Conservation (phyloP, 2,888 invertebrate species). For the Branchinecta sandiegonensis region DNA sequence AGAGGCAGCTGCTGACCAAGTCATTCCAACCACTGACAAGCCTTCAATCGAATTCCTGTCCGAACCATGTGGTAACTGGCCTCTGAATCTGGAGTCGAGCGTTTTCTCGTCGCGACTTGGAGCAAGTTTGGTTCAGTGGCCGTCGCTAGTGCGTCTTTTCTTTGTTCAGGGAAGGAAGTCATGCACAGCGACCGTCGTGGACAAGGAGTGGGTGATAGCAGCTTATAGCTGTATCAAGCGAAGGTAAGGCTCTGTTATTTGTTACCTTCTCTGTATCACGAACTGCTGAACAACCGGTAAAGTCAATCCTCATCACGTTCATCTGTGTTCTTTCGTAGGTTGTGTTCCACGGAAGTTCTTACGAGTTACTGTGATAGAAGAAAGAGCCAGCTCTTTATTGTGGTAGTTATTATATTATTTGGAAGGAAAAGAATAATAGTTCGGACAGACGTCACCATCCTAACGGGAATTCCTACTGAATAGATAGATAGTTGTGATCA, state of each 20-base stretch:
- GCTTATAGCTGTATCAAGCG: conserved; percentile 6
- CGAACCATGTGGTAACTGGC: conserved; percentile 11
- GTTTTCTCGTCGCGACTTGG: conserved; percentile 14
- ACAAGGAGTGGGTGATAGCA: neutral
- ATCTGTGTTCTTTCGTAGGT: too few relatives aligned
- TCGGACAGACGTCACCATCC: too few relatives aligned
- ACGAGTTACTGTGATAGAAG: too few relatives aligned
- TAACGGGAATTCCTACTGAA: too few relatives aligned
- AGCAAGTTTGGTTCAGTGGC: neutral
- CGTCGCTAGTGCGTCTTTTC: conserved; percentile 10
- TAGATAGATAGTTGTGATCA: too few relatives aligned
- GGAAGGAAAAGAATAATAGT: too few relatives aligned
- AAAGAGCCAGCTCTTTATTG: too few relatives aligned
- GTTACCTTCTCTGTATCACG: too few relatives aligned
- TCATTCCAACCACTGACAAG: neutral
- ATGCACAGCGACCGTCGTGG: neutral
- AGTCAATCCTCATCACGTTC: too few relatives aligned
- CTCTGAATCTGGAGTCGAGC: conserved; percentile 9
- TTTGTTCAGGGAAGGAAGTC: neutral
- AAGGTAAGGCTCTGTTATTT: neutral
- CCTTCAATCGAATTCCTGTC: neutral
- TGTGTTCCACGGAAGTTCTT: too few relatives aligned
- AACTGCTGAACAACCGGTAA: too few relatives aligned
- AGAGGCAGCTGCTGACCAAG: neutral
- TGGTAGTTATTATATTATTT: too few relatives aligned